Conservation (phyloP, 1,140 invertebrate species). For the Drosophila persimilis region DNA sequence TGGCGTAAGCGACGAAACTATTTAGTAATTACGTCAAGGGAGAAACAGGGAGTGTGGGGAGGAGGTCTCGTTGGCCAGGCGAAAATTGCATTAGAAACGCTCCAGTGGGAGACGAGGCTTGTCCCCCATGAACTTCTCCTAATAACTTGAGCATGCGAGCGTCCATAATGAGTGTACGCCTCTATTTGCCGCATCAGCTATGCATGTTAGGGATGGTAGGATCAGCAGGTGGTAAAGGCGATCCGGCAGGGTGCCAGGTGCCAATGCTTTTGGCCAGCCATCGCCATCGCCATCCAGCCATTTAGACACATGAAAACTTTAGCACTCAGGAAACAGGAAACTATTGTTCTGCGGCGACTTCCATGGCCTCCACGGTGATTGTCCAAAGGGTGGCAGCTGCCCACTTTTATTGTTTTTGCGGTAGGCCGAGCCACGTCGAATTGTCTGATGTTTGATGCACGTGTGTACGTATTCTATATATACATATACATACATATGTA, state of each 20-base stretch:
- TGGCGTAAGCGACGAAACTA: constrained; percentile 63
- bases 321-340: constrained; percentile 64
- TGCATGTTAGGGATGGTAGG: not conserved
- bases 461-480: constrained; percentile 16
- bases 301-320: constrained; percentile 60
- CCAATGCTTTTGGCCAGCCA: not conserved
- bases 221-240: too few species aligned
- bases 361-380: constrained; percentile 51
- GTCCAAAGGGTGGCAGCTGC: constrained; percentile 24
- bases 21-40: constrained; percentile 78
- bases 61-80: constrained; percentile 31
- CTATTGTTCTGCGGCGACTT: constrained; percentile 58
- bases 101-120: constrained; percentile 4
- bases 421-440: constrained; percentile 44
- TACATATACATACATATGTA: not conserved
- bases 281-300: not conserved
- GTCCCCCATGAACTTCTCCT: not conserved
- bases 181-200: constrained; percentile 11
- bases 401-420: constrained; percentile 36
- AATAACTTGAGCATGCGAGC: constrained; percentile 31
- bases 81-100: constrained; percentile 74
- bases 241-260: too few species aligned
- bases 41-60: constrained; percentile 3
- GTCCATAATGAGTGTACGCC: constrained; percentile 5
- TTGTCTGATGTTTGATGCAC: constrained; percentile 55